phyloP scores from a whole-genome alignment of 2,888 invertebrate genomes.

The Drosophila incognita region DNA sequence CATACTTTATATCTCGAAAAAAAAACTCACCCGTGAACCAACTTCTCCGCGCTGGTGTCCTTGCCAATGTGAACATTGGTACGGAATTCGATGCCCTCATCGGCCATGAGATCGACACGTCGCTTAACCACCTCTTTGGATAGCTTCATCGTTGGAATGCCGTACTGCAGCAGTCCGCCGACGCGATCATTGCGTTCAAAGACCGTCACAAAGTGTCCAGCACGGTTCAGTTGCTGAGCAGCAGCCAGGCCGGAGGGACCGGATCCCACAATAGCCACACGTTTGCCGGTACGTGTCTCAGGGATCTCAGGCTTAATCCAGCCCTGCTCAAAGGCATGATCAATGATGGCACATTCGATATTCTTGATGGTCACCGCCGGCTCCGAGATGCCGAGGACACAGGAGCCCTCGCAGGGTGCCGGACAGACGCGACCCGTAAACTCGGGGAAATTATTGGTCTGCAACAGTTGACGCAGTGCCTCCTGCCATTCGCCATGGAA shows the following conservation, averaged over 20 bases:
- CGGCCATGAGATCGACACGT: conserved; percentile 92
- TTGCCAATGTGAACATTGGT: conserved; percentile 96
- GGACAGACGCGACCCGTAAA: conserved; percentile 97
- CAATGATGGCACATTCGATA: conserved; percentile 99
- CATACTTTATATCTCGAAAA: fast-evolving
- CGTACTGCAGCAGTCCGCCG: conserved; percentile 98
- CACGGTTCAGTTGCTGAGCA: conserved; percentile 97
- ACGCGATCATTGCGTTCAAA: conserved; percentile 98
- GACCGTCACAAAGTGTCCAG: conserved; percentile 97
- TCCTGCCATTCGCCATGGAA: conserved; percentile 97
- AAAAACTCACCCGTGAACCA: conserved; percentile 87
- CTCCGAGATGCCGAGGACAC: conserved; percentile 97
- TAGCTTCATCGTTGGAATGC: conserved; percentile 99
- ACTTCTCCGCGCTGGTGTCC: conserved; percentile 91
- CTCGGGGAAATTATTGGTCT: conserved; percentile 99
- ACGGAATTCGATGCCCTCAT: conserved; percentile 96
- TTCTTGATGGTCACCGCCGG: conserved; percentile 99
- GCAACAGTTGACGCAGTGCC: conserved; percentile 95
- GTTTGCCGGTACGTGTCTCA: conserved; percentile 90
- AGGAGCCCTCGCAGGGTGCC: conserved; percentile 99
- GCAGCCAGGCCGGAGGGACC: conserved; percentile 98
- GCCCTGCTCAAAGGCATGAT: conserved; percentile 98
- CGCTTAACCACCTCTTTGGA: conserved; percentile 97
- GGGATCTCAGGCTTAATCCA: conserved; percentile 96
- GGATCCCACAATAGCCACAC: conserved; percentile 95